Evolutionary conservation across 2,797 vertebrate genomes (phyloP), one percentile per base, ranked within the genome.

Genomic region (Channallabes apus): DNA sequence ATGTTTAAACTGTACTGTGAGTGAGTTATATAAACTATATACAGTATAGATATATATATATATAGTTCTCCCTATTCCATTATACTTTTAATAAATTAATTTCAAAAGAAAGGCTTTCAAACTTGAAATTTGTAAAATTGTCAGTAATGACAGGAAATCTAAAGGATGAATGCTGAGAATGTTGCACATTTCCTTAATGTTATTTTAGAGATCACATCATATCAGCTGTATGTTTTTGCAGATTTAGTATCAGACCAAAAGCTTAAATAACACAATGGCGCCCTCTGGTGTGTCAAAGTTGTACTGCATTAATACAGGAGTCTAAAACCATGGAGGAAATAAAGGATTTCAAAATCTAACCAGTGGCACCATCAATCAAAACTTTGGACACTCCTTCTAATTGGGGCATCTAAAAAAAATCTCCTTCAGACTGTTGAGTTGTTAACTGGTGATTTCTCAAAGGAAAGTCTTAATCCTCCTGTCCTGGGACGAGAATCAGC

Each of bases 261-360:
- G 15, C n/a, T 75, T 75, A 29, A 4, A 0, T 80, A 85, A 77
- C 83, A n/a, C 89, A 89, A 89, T 90, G 90, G 91, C 91, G 87
- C 92, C 8, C 90, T 93, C 94, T 94, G 85, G 91, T 92, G 94
- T 91, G 78, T 56, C 80, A 5, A 79, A 9, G 0, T 15, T 41
- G 69, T 62, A 82, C 35, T 79, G 85, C 64, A 81, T 32, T 18
- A 59, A 56, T 5, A 9, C 51, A 56, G 14, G 71, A 6, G 4
- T 51, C 69, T 2, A 41, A 6, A 68, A 20, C 38, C 11, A 24
- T 24, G 38, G 38, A 38, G 38, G 6, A 38, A 38, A 5, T 38
- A 38, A 46, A 46, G 46, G 46, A 46, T 46, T 46, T 46, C 0
- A 46, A 46, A 46, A 11, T 11, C 46, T 12, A 46, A 46, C 46